These are phyloP conservation scores for Centruroides sculpturatus DNA, from an alignment of 1,140 invertebrate genomes.

Conservation along the genomic window DNA sequence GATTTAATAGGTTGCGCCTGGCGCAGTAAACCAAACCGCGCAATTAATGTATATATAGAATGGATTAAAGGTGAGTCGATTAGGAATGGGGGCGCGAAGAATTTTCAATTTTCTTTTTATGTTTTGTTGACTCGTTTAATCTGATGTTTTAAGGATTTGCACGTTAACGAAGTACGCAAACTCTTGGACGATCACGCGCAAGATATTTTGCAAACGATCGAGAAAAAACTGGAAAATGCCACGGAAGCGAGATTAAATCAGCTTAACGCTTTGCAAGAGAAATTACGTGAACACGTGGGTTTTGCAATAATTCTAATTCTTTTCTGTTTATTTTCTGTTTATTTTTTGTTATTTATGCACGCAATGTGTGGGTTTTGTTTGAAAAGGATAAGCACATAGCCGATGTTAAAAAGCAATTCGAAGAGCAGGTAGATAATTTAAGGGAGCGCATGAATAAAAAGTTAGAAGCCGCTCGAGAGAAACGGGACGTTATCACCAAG, in stretches of 20 bases:
- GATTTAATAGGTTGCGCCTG: too few relatives aligned
- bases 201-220: constrained; percentile 65
- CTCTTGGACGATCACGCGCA: constrained; percentile 74
- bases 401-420: constrained; percentile 73
- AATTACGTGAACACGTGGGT: constrained; percentile 76
- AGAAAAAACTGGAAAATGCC: constrained; percentile 67
- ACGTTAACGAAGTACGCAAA: constrained; percentile 74
- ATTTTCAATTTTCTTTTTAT: background rate
- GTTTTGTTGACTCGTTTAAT: background rate
- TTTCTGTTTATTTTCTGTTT: constrained; percentile 40
- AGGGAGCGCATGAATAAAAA: constrained; percentile 71
- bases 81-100: too few relatives aligned
- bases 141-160: constrained; percentile 43
- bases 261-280: constrained; percentile 71
- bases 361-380: constrained; percentile 58
- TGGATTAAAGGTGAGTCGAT: too few relatives aligned
- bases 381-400: constrained; percentile 71
- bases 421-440: constrained; percentile 68
- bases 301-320: background rate
- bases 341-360: constrained; percentile 50
- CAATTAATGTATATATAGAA: too few relatives aligned
- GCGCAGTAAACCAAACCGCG: too few relatives aligned
- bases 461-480: constrained; percentile 59
- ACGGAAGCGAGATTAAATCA: constrained; percentile 70
- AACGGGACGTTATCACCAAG: constrained; percentile 72